Base-by-base conservation (phyloP, 2,113 vertebrate species). In the Rhodinocichla rosea region DNA sequence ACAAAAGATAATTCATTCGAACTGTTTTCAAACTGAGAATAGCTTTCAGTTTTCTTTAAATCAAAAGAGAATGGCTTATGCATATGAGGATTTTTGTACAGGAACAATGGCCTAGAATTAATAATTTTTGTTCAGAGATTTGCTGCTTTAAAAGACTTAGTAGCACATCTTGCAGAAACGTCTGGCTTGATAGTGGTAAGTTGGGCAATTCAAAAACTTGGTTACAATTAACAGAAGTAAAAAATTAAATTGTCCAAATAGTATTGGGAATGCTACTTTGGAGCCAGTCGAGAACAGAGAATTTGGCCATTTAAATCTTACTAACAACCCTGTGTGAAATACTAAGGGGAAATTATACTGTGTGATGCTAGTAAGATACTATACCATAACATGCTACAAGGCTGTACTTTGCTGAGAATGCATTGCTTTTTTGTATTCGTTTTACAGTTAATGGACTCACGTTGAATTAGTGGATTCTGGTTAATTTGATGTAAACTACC, bases 31-130 rank as follows among this genome's bases (percentile, higher is more conserved):
- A 94, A 94, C 83, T 45, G 79, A 88, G 42, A 94, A 77, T 84
- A 87, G 42, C 77, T 94, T 96, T 94, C 73, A 71, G 0, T 91
- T 94, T 35, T 65, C 74, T 67, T 93, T 88, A 90, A 96, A 96
- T 95, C 68, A 88, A 67, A 94, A 83, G 33, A 68, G 92, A 84
- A 94, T 94, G 94, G 83, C 77, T 90, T 89, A 83, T 26, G 22
- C 62, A 39, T 89, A 83, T 94, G 79, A 76, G 49, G 69, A 81
- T 73, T 50, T 84, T 92, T 88, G 42, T 62, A 68, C 23, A 82
- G 76, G 39, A 92, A 60, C 40, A 78, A 52, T 83, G 82, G 68
- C 32, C 39, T 88, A 74, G 60, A 87, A 75, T 91, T 94, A 73
- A 52, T 93, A 71, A 77, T 90, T 91, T 91, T 26, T 69, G 24